Evolutionary conservation across 2,113 vertebrate genomes (phyloP).

Genomic region (Anhinga rufa): DNA sequence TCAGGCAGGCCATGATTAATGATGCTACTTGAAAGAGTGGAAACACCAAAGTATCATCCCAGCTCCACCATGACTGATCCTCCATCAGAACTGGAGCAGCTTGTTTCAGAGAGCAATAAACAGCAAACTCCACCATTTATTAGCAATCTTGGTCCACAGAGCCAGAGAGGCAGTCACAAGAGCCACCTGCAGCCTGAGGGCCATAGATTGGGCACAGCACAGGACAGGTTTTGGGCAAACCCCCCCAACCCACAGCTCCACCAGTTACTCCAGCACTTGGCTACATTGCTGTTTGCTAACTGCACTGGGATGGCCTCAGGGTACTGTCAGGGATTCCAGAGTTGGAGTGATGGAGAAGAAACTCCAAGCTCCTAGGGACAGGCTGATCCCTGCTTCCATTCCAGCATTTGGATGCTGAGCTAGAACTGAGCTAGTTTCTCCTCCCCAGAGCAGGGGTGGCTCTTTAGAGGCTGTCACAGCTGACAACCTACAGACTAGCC

Average conservation of each 20-base stretch:
- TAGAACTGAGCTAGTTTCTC: neutral
- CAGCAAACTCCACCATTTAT: neutral
- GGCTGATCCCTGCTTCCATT: neutral
- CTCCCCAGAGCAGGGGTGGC: neutral
- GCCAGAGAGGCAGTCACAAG: neutral
- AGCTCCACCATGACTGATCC: neutral
- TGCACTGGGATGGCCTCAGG: neutral
- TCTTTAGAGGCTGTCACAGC: neutral
- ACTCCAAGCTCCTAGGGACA: neutral
- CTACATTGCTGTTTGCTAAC: neutral
- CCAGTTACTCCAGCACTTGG: neutral
- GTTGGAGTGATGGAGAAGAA: neutral
- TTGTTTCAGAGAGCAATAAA: neutral
- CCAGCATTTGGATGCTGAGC: neutral
- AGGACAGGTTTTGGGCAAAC: neutral
- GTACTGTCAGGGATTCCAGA: neutral
- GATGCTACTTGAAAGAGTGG: neutral
- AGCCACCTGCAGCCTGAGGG: neutral
- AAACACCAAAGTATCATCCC: neutral
- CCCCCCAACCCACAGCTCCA: neutral
- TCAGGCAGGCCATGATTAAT: neutral
- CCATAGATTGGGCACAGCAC: neutral
- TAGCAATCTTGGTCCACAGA: neutral
- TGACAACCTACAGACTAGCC: neutral
- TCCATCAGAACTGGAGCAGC: neutral